phyloP scores from a whole-genome alignment of 2,888 invertebrate genomes.

The Caenorhabditis auriculariae region DNA sequence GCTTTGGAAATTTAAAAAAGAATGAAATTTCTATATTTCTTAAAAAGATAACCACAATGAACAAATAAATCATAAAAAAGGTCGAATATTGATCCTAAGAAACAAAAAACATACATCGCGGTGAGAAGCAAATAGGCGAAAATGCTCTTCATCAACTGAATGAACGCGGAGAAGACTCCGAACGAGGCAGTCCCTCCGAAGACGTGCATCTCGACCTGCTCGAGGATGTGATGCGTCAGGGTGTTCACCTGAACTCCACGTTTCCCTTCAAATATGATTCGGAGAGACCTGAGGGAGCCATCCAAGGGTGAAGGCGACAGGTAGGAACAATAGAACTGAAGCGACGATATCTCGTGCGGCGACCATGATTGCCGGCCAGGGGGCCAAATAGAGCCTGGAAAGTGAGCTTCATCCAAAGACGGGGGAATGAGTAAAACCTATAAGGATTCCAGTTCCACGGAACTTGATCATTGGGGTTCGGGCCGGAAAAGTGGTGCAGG shows the following conservation, averaged over 20 bases:
- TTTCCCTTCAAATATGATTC: background rate
- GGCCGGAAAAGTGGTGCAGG: constrained; percentile 47
- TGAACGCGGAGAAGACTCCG: constrained; percentile 65
- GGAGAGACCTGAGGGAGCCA: constrained; percentile 82
- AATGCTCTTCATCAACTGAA: constrained; percentile 31
- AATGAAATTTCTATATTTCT: too few relatives aligned
- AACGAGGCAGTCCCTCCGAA: constrained; percentile 75
- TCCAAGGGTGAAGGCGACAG: constrained; percentile 89
- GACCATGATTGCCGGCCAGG: constrained; percentile 19
- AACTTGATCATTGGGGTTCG: constrained; percentile 14
- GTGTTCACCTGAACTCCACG: constrained; percentile 78
- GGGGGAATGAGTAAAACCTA: constrained; percentile 8
- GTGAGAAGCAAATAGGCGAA: constrained; percentile 66
- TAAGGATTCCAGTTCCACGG: constrained; percentile 50
- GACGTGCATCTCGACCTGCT: constrained; percentile 75
- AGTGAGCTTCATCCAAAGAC: background rate
- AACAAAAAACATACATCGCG: constrained; percentile 66
- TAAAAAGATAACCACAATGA: too few relatives aligned
- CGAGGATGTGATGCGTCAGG: constrained; percentile 90
- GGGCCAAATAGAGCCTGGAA: constrained; percentile 11
- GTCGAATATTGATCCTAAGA: too few relatives aligned
- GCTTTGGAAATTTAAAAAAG: too few relatives aligned
- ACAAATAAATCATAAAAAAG: too few relatives aligned
- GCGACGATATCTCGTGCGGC: constrained; percentile 47
- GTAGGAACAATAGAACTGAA: constrained; percentile 82